Evolutionary conservation across 2,113 vertebrate species (phyloP).

Genomic region (Sinocyclocheilus rhinocerous): DNA sequence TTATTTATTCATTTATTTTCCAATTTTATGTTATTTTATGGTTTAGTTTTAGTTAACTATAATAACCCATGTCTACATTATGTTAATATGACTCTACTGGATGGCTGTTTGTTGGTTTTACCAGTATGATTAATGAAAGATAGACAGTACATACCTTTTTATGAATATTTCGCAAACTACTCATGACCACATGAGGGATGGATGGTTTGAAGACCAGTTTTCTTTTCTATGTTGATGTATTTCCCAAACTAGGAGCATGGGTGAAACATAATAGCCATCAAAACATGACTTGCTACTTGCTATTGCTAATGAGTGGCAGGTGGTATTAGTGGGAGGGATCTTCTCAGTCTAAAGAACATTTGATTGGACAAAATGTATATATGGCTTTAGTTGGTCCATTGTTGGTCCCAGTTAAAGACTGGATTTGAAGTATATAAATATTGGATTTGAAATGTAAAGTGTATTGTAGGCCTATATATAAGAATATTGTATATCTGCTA

Average conservation of each 20-base stretch:
- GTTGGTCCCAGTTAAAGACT: neutral
- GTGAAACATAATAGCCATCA: neutral
- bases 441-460: neutral
- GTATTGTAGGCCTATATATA: neutral
- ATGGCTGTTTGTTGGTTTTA: neutral
- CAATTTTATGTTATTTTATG: neutral
- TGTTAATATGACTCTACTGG: neutral
- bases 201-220: neutral
- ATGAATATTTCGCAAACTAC: neutral
- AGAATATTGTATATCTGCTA: neutral
- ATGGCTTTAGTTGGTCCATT: neutral
- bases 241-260: neutral
- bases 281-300: neutral
- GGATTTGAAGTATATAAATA: no score
- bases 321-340: neutral
- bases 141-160: neutral
- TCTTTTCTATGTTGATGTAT: neutral
- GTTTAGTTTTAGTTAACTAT: neutral
- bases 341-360: neutral
- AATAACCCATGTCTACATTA: neutral
- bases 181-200: neutral
- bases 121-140: neutral
- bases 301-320: slow-evolving; percentile 1
- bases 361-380: neutral
- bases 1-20: no score